Evolutionary conservation across 2,888 invertebrate genomes (phyloP).

Genomic region (Drosophila dives): DNA sequence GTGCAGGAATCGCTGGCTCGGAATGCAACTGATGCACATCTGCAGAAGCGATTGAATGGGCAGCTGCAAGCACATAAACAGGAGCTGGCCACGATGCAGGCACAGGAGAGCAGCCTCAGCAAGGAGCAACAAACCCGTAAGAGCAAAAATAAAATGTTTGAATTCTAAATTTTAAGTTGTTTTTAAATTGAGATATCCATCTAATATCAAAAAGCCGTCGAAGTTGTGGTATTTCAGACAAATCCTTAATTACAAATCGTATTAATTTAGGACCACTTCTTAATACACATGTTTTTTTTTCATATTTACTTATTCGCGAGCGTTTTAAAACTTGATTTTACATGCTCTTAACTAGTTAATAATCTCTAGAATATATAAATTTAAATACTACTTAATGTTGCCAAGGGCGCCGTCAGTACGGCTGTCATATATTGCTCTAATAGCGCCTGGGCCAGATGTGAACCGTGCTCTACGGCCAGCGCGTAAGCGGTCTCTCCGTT

Average conservation of each 20-base stretch:
- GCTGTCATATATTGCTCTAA: slow-evolving; percentile 88
- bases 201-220: not conserved
- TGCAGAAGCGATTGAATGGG: slow-evolving; percentile 87
- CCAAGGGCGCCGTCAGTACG: slow-evolving; percentile 73
- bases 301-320: not conserved
- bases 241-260: not conserved
- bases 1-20: slow-evolving; percentile 88
- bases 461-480: slow-evolving; percentile 89
- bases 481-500: slow-evolving; percentile 94
- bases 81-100: slow-evolving; percentile 87
- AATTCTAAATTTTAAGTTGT: slow-evolving; percentile 86
- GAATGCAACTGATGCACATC: slow-evolving; percentile 87
- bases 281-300: not conserved
- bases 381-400: slow-evolving; percentile 31
- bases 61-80: slow-evolving; percentile 88
- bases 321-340: not conserved
- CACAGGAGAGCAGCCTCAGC: slow-evolving; percentile 88
- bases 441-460: slow-evolving; percentile 90
- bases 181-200: not conserved
- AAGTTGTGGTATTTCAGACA: not conserved
- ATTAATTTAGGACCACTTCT: not conserved
- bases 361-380: not conserved
- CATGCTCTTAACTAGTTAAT: not conserved
- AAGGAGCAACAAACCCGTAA: slow-evolving; percentile 90
- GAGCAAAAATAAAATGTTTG: slow-evolving; percentile 90